These are phyloP conservation scores for Hippoglossus stenolepis DNA, from an alignment of 2,113 vertebrate species.

Conservation along the genomic window DNA sequence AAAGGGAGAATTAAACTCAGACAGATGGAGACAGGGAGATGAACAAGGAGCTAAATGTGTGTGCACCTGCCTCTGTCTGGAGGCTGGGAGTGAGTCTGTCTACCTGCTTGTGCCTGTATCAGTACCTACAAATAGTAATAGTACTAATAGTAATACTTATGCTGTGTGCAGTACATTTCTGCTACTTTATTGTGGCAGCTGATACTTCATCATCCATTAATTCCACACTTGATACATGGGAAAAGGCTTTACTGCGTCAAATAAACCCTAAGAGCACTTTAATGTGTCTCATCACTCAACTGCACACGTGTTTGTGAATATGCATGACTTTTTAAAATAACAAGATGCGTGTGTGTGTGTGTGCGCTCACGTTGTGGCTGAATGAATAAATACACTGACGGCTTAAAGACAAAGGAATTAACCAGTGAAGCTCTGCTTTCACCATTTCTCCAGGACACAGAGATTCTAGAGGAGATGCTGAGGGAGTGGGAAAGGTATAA, in stretches of 20 bases:
- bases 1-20: not conserved
- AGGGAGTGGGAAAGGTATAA: slow-evolving; percentile 30
- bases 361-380: not conserved
- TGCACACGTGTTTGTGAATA: slow-evolving; percentile 27
- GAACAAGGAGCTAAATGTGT: slow-evolving; percentile 7
- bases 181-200: slow-evolving; percentile 12
- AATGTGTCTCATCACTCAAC: slow-evolving; percentile 34
- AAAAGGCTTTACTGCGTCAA: slow-evolving; percentile 4
- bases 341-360: slow-evolving; percentile 4
- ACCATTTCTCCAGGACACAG: slow-evolving; percentile 5
- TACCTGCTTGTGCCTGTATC: not conserved
- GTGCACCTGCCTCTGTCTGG: slow-evolving; percentile 5
- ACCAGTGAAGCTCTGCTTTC: slow-evolving; percentile 14
- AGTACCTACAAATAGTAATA: not conserved
- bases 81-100: not conserved
- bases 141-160: not conserved
- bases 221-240: slow-evolving; percentile 23
- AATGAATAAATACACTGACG: slow-evolving; percentile 43
- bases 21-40: slow-evolving; percentile 8
- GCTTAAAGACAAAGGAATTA: slow-evolving; percentile 52
- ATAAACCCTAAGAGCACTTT: slow-evolving; percentile 32
- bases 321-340: not conserved
- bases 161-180: not conserved
- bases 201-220: slow-evolving; percentile 32
- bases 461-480: slow-evolving; percentile 33